Evolutionary conservation across 2,888 invertebrate genomes (phyloP), one percentile per base, ranked within the genome.

Genomic region (Acanthopleura granulata): DNA sequence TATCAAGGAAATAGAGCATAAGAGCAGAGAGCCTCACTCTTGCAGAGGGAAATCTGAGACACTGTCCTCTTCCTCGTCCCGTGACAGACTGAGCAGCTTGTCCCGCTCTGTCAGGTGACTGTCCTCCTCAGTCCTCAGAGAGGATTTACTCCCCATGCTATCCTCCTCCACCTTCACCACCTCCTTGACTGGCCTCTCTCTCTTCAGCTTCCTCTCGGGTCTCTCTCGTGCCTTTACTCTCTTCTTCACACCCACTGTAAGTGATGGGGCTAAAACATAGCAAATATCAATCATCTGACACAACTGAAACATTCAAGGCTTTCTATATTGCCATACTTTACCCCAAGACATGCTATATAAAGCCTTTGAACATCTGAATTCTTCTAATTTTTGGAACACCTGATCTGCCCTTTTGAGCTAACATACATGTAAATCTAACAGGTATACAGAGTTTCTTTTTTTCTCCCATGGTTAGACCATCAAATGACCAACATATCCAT

Each of bases 151-250:
- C 40, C 40, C 40, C n/a, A 18, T 22, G 29, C 75, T 73, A 69
- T 81, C 83, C 14, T 80, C 81, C 61, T 80, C 79, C 0, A 76
- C 74, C 27, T 78, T 76, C 1, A 57, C 22, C 29, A 78, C 76
- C 27, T 74, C 77, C 40, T 79, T 61, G 18, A 66, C 74, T 18
- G 51, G 73, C 81, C 82, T 76, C 9, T 74, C 72, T 50, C 83
- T 83, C 70, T 84, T 84, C 9, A 83, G 71, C 70, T 83, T 83
- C 62, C 82, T 84, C 69, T 86, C 86, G 3, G 77, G 72, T 72
- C 81, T 83, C 62, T 85, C 84, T 72, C 80, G 80, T 57, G 82
- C 81, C 69, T 83, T 84, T 15, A 84, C 76, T 73, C 84, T 86
- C 73, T 83, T 81, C 73, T 83, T 83, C 49, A 78, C 62, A 9